Evolutionary conservation across 1,140 invertebrate genomes (phyloP).

Genomic region (Bombus waltoni): DNA sequence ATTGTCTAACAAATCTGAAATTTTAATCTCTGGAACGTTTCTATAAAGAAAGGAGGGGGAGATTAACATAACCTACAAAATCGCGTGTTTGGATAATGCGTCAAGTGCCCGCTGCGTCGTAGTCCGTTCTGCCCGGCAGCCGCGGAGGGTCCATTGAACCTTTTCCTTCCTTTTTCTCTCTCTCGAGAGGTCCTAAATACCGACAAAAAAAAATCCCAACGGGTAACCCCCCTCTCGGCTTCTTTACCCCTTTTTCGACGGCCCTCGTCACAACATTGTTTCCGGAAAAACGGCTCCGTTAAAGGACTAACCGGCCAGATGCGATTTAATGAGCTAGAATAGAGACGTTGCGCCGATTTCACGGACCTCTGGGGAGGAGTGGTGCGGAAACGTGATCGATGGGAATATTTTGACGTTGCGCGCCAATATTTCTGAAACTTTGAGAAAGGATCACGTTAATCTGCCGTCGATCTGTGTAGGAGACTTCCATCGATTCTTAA

Average conservation of each 20-base stretch:
- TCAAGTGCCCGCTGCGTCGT: conserved; percentile 66
- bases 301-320: conserved; percentile 61
- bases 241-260: conserved; percentile 64
- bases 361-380: background rate
- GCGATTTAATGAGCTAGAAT: conserved; percentile 66
- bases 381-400: background rate
- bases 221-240: conserved; percentile 13
- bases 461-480: background rate
- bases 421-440: conserved; percentile 10
- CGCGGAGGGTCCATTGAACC: conserved; percentile 71
- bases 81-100: conserved; percentile 74
- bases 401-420: conserved; percentile 14
- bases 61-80: conserved; percentile 53
- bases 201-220: conserved; percentile 67
- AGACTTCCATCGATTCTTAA: background rate
- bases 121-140: conserved; percentile 50
- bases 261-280: conserved; percentile 81
- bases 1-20: background rate
- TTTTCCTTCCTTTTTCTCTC: conserved; percentile 51
- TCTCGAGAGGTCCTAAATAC: conserved; percentile 71
- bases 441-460: background rate
- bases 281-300: conserved; percentile 77
- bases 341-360: conserved; percentile 2
- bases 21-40: background rate
- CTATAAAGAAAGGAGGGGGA: background rate